Percentiles rank a stretch among this genome's conserved stretches.
Evolutionary conservation across 2,888 invertebrate genomes (phyloP).

Genomic region (Ennomos erosarius): DNA sequence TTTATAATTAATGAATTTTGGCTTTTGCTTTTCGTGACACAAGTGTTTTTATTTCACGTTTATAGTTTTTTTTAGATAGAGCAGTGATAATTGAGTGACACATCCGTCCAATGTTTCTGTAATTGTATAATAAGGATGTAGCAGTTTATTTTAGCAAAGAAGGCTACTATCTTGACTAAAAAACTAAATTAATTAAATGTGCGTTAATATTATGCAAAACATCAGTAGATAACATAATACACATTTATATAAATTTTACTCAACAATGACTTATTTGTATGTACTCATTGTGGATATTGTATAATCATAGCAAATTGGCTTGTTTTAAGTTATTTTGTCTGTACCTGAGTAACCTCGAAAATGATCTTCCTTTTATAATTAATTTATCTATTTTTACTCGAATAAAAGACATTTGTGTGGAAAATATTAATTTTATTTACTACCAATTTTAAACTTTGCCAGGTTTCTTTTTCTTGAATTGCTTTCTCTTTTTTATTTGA

Average conservation of each 20-base stretch:
- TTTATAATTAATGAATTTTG: background rate
- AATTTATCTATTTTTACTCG: constrained; percentile 25
- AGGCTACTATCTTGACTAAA: background rate
- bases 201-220: no score
- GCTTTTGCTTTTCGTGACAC: constrained; percentile 2
- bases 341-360: constrained; percentile 28
- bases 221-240: no score
- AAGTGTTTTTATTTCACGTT: constrained; percentile 13
- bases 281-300: no score
- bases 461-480: constrained; percentile 70
- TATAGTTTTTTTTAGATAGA: constrained; percentile 2
- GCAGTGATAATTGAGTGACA: background rate
- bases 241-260: no score
- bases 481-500: constrained; percentile 78
- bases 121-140: background rate
- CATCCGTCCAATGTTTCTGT: constrained; percentile 6
- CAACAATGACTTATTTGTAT: no score
- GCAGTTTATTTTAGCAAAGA: background rate
- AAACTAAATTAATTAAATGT: no score
- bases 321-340: constrained; percentile 10
- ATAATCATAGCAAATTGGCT: background rate
- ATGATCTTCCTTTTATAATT: constrained; percentile 32
- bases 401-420: constrained; percentile 48
- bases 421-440: constrained; percentile 46
- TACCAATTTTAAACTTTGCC: constrained; percentile 50